Percentiles rank a stretch among this genome's conserved stretches.
Evolutionary conservation across 64 coral and sea anemone species (phyloP).

Genomic region (Exaiptasia diaphana): DNA sequence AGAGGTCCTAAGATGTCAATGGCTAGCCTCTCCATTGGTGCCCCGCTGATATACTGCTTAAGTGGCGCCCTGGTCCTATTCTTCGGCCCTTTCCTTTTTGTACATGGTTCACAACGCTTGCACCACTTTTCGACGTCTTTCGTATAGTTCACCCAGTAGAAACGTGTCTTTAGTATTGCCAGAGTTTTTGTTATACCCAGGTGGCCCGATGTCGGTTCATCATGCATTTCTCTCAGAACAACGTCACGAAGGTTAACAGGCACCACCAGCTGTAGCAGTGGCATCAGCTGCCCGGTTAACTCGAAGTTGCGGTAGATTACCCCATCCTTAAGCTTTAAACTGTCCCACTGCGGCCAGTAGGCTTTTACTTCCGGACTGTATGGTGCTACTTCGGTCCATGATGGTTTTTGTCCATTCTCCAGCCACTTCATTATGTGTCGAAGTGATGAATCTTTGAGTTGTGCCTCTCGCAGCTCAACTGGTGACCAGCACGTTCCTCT

Average conservation of each 20-base stretch:
- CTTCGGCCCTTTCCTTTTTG: not conserved
- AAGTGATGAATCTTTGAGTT: not conserved
- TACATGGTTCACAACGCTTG: no score
- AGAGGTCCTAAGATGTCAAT: not conserved
- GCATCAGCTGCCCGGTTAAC: no score
- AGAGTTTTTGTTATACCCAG: no score
- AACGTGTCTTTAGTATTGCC: no score
- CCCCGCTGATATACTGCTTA: not conserved
- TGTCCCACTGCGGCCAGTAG: not conserved
- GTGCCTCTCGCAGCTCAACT: not conserved
- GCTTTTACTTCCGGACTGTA: not conserved
- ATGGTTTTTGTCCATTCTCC: not conserved
- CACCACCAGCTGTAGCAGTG: no score
- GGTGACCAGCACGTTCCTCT: not conserved
- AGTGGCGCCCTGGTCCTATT: not conserved
- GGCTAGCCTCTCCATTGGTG: not conserved
- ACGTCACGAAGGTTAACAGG: no score
- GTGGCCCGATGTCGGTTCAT: no score
- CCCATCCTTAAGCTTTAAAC: not conserved
- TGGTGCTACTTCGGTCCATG: not conserved
- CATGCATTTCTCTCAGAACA: no score
- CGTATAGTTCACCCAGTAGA: no score
- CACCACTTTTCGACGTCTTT: no score
- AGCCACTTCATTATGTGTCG: not conserved
- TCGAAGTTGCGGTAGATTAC: conserved; percentile 47